A percentile compares a stretch with the other conserved stretches of the same genome.
Evolutionary conservation across 2,797 vertebrate genomes (phyloP).

Genomic region (Cheirogaleus major): DNA sequence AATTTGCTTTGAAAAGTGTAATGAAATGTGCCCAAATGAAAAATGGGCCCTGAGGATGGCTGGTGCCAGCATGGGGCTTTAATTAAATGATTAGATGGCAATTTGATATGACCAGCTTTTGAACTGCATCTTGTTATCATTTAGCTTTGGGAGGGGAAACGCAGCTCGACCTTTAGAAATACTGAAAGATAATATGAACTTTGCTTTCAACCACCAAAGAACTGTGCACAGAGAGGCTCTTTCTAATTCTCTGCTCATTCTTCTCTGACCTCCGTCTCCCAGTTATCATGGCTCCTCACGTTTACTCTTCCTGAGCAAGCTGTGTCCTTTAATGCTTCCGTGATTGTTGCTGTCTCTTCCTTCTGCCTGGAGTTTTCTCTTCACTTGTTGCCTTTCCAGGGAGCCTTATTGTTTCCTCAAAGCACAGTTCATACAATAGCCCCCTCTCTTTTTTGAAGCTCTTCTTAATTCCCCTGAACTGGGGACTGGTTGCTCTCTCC

Average conservation of each 20-base stretch:
- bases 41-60: conserved; percentile 77
- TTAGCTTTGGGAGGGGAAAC: conserved; percentile 72
- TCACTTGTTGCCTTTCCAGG: neutral
- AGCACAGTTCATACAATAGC: neutral
- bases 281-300: neutral
- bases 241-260: neutral
- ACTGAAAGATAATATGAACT: conserved; percentile 74
- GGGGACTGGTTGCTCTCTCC: neutral
- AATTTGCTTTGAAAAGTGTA: conserved; percentile 82
- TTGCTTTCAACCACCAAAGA: conserved; percentile 13
- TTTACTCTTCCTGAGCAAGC: neutral
- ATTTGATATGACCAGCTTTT: conserved; percentile 83
- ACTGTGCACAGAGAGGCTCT: neutral
- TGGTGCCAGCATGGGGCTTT: conserved; percentile 81
- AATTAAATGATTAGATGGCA: conserved; percentile 87
- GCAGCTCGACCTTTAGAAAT: conserved; percentile 79
- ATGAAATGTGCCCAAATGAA: conserved; percentile 84
- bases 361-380: neutral
- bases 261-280: neutral
- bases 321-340: accelerated
- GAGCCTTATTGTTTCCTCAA: neutral
- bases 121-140: conserved; percentile 78
- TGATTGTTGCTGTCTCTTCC: neutral
- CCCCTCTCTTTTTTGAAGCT: neutral
- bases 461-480: neutral